Evolutionary conservation across 2,797 vertebrate genomes (phyloP).

Genomic region (Cottoperca gobio): DNA sequence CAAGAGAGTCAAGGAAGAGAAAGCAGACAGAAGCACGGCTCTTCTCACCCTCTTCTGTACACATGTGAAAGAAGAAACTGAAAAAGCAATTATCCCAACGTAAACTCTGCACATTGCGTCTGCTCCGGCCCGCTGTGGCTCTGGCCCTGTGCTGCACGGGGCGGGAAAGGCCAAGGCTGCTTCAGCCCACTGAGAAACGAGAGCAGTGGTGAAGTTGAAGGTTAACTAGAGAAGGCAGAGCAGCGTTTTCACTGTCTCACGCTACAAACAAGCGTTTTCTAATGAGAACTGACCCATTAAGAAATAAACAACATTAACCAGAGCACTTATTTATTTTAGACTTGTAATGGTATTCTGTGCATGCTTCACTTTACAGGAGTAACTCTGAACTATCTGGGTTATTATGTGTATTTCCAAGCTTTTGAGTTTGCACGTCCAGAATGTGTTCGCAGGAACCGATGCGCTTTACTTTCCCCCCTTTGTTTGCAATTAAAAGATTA

Average conservation of each 20-base stretch:
- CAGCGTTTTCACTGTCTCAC: not conserved
- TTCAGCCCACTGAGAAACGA: slow-evolving; percentile 34
- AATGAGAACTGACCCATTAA: slow-evolving; percentile 5
- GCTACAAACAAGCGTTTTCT: not conserved
- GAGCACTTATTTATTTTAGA: not conserved
- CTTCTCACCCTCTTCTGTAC: not conserved
- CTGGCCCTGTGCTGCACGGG: slow-evolving; percentile 7
- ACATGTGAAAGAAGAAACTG: slow-evolving; percentile 17
- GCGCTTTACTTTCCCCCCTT: slow-evolving; percentile 48
- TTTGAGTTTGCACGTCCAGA: not conserved
- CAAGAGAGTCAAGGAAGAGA: not conserved
- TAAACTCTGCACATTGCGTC: slow-evolving; percentile 34
- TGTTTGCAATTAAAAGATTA: slow-evolving; percentile 51
- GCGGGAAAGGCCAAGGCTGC: slow-evolving; percentile 41
- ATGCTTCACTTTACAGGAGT: not conserved
- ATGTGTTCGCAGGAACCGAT: not conserved
- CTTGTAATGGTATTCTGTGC: not conserved
- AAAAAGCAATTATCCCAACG: slow-evolving; percentile 48
- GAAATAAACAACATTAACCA: not conserved
- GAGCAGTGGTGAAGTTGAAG: slow-evolving; percentile 39
- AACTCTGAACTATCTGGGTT: not conserved
- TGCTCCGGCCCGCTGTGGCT: slow-evolving; percentile 25
- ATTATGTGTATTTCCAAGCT: not conserved
- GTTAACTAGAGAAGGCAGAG: slow-evolving; percentile 30
- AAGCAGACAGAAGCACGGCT: slow-evolving; percentile 12